Evolutionary conservation across 2,113 vertebrate genomes (phyloP).

Genomic region (Axis porcinus): DNA sequence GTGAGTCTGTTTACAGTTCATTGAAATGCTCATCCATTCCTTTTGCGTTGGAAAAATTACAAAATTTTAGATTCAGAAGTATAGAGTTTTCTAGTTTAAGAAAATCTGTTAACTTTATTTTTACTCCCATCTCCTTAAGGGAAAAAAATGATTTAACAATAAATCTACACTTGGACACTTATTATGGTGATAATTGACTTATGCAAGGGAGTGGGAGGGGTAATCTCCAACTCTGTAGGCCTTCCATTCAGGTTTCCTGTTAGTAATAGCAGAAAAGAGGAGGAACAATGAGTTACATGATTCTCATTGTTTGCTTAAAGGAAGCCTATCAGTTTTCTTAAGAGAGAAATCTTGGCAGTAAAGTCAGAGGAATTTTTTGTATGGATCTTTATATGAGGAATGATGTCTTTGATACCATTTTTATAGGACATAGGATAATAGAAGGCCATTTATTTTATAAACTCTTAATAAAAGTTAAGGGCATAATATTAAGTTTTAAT

Average conservation of each 20-base stretch:
- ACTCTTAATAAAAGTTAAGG: constrained; percentile 3
- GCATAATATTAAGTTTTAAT: neutral
- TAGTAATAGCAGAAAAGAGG: neutral
- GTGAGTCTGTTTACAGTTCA: neutral
- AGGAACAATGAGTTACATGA: neutral
- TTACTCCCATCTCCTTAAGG: neutral
- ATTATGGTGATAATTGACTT: neutral
- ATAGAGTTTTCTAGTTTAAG: neutral
- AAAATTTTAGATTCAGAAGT: neutral
- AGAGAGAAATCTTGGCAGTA: constrained; percentile 1
- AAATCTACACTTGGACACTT: neutral
- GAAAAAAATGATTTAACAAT: neutral
- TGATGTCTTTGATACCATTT: neutral
- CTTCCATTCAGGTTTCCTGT: neutral
- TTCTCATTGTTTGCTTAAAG: neutral
- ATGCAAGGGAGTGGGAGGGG: neutral
- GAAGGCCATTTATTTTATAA: neutral
- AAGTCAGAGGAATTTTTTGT: neutral
- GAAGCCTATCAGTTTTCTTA: neutral
- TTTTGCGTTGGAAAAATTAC: neutral
- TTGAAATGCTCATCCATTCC: neutral
- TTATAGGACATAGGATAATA: neutral
- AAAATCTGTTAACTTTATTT: constrained; percentile 11
- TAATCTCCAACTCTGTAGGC: neutral
- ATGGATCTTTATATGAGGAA: neutral